Conservation (phyloP, 2,888 invertebrate genomes). For the Platerodrilus igneus region DNA sequence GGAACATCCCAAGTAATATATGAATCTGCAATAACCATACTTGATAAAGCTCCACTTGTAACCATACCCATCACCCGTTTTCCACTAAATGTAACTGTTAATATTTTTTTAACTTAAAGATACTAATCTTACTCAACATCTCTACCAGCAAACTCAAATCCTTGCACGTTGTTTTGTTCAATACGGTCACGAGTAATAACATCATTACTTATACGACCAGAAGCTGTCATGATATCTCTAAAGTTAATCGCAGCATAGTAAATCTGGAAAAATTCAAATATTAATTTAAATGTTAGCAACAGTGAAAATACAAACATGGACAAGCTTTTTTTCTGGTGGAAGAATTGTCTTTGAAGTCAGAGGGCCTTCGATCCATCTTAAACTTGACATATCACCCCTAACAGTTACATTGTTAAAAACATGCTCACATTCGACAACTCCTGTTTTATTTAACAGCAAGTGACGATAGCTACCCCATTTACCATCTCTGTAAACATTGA, state of each 20-base stretch:
- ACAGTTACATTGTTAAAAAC: constrained; percentile 72
- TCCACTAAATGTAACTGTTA: constrained; percentile 46
- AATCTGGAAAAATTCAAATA: constrained; percentile 48
- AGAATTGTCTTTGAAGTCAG: constrained; percentile 29
- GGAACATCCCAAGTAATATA: constrained; percentile 62
- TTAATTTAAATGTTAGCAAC: not conserved
- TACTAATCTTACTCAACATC: constrained; percentile 29
- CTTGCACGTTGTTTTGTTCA: constrained; percentile 52
- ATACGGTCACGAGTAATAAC: constrained; percentile 61
- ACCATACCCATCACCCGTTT: constrained; percentile 64
- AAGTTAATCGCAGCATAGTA: constrained; percentile 84
- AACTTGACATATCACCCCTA: constrained; percentile 79
- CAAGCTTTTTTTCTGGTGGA: constrained; percentile 27
- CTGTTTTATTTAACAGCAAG: constrained; percentile 56
- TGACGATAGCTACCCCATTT: constrained; percentile 73
- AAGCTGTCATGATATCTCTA: constrained; percentile 90
- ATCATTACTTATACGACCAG: constrained; percentile 81
- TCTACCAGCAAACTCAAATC: constrained; percentile 56
- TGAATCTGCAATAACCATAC: constrained; percentile 55
- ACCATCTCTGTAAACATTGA: constrained; percentile 69
- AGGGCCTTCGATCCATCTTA: constrained; percentile 78
- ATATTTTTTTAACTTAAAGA: not conserved
- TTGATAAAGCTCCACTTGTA: constrained; percentile 55
- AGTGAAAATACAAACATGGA: constrained; percentile 19
- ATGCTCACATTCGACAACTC: constrained; percentile 55